Evolutionary conservation across 1,140 invertebrate species (phyloP), one percentile per base, ranked within the genome.

Genomic region (Tetraneura akinire): DNA sequence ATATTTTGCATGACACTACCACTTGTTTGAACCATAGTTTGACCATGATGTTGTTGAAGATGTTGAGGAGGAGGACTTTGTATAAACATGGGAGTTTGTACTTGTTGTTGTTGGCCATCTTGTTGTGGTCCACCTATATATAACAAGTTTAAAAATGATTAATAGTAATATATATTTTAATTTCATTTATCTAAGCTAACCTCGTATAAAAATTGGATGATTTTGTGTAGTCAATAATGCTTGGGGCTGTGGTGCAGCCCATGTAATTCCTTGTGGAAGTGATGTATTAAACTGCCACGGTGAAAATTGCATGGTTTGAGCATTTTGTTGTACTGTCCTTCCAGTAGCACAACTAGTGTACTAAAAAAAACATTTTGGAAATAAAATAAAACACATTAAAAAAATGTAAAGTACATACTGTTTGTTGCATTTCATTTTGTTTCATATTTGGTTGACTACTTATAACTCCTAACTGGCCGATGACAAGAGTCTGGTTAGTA

Each of bases 121-220:
- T 91, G 90, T 83, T 94, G 93, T 29, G 82, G 81, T 29, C 53
- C 45, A 32, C 81, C 74, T 81, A 16, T 29, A 16, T 29, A 51
- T 0, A 29, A 71, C 18, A 49, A 49, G 16, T 21, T 14, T 1
- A 47, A 14, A 1, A 3, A n/a, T 68, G 23, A 16, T 13, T 23
- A 4, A 16, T 49, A 0, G 8, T 37, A 8, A 37, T 37, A 37
- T 37, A 37, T 37, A 3, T 37, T n/a, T n/a, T n/a, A n/a, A n/a
- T n/a, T n/a, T n/a, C n/a, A 8, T 4, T 4, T 37, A 37, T 8
- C 8, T 4, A 37, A 60, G 47, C 57, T 90, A 88, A 11, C 93
- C 91, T 80, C 94, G 86, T 82, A 96, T 94, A 83, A 95, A 94
- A 83, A 95, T 95, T 32, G 91, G 91, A 86, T 94, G 95, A 6